A percentile compares a stretch with the other conserved stretches of the same genome.
These are phyloP conservation scores for Montipora cactus DNA, from an alignment of 64 coral and sea anemone species.

Conservation along the genomic window DNA sequence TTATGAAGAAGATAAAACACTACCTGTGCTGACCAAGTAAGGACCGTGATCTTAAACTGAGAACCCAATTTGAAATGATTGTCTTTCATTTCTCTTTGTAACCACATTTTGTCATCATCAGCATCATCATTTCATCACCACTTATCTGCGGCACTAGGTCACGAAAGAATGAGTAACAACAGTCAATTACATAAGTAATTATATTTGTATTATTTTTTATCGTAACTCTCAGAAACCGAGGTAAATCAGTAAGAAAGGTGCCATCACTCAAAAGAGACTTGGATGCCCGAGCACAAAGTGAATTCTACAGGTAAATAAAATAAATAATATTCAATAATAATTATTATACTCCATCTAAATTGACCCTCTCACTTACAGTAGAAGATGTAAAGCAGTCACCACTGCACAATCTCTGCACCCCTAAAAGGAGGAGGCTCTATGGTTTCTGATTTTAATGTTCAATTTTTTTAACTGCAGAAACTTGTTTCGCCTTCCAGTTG, in stretches of 20 bases:
- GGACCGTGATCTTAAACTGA: neutral
- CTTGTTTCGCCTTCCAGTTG: conserved; percentile 92
- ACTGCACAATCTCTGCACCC: too few relatives aligned
- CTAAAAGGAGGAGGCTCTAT: neutral
- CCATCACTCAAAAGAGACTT: conserved; percentile 94
- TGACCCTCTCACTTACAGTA: too few relatives aligned
- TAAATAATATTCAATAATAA: too few relatives aligned
- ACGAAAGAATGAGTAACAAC: too few relatives aligned
- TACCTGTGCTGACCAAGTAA: conserved; percentile 89
- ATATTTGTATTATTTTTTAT: neutral
- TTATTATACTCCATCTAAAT: too few relatives aligned
- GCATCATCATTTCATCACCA: too few relatives aligned
- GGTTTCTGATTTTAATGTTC: neutral
- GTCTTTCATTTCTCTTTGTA: too few relatives aligned
- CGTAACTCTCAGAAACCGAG: conserved; percentile 54
- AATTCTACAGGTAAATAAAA: conserved; percentile 86
- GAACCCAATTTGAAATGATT: too few relatives aligned
- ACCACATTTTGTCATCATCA: too few relatives aligned
- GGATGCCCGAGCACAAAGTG: conserved; percentile 93
- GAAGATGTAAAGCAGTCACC: too few relatives aligned
- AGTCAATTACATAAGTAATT: neutral
- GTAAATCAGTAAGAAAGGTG: conserved; percentile 77
- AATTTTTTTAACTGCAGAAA: conserved; percentile 64
- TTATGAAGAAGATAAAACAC: conserved; percentile 83
- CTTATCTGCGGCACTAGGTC: too few relatives aligned